Evolutionary conservation across 2,113 vertebrate species (phyloP), one percentile per base, ranked within the genome.

Genomic region (Odocoileus virginianus): DNA sequence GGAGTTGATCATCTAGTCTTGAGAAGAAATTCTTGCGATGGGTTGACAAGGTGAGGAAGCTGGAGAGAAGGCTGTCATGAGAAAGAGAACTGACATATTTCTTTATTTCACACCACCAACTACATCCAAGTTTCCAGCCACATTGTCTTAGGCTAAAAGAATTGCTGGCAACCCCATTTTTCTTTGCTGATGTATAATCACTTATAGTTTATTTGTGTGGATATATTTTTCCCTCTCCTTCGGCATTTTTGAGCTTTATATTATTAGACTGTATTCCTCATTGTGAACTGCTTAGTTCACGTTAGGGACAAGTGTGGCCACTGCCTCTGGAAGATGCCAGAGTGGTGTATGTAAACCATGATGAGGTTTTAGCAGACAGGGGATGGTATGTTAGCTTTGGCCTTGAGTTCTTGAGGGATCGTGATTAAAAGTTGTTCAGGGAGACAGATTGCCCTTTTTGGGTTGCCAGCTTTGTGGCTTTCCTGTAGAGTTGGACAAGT

Each of bases 391-490:
- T 98, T 33, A 3, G 64, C 86, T 98, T 97, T 99, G 98, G 98
- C 98, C 95, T 93, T 27, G 15, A 33, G 2, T 58, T 13, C 79
- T 92, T 47, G 79, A 95, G 86, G 64, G 47, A 96, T 87, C 85
- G 11, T 96, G 94, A 97, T 97, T 98, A 95, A 97, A 97, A 96
- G 43, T 95, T 97, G 97, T 97, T 97, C 57, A 40, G 95, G 95
- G 93, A 98, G 97, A 60, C 57, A 92, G 82, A 86, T 96, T 96
- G 47, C 92, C 94, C 50, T 84, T 97, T 95, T 84, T 40, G 96
- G 92, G n/a, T 97, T 98, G 97, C 98, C 98, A 98, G 95, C 92
- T 97, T 93, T 97, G 98, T 87, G 96, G 98, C 93, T 98, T 99
- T 99, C 97, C 98, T 98, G 97, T 98, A 95, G 97, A 98, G 96